A percentile compares a stretch with the other conserved stretches of the same genome.
Evolutionary conservation across 2,888 invertebrate species (phyloP).

Genomic region (Dimorphilus gyrociliatus): DNA sequence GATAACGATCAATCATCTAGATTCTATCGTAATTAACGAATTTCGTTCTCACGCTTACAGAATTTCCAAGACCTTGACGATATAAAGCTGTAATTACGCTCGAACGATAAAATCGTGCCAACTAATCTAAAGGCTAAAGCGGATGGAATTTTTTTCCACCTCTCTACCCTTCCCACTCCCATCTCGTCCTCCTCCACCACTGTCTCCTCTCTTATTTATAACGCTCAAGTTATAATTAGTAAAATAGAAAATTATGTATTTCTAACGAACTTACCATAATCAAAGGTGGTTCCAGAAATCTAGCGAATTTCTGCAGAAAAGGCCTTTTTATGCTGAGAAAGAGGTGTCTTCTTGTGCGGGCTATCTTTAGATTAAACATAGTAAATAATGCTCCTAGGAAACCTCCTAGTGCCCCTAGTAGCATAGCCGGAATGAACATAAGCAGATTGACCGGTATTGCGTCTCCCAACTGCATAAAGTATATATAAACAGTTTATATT

Average conservation of each 20-base stretch:
- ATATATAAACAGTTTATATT: too few relatives aligned
- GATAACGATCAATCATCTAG: too few relatives aligned
- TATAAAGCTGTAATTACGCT: too few relatives aligned
- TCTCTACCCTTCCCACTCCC: too few relatives aligned
- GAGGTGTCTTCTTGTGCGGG: constrained; percentile 25
- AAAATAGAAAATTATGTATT: too few relatives aligned
- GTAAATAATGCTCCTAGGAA: constrained; percentile 36
- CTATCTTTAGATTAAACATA: constrained; percentile 36
- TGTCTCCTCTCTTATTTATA: neutral
- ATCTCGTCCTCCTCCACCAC: too few relatives aligned
- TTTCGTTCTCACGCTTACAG: too few relatives aligned
- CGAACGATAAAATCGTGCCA: too few relatives aligned
- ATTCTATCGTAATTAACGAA: too few relatives aligned
- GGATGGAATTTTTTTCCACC: too few relatives aligned
- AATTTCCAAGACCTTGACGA: too few relatives aligned
- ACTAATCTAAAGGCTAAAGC: too few relatives aligned
- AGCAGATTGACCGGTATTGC: constrained; percentile 36
- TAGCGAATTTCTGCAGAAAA: constrained; percentile 24
- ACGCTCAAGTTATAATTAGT: neutral
- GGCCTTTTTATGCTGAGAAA: constrained; percentile 22
- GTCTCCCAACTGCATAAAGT: constrained; percentile 19
- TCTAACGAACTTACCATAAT: constrained; percentile 23
- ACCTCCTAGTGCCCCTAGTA: constrained; percentile 37
- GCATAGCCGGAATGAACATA: constrained; percentile 35
- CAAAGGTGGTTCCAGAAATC: constrained; percentile 29